Conservation (phyloP, 2,888 invertebrate genomes). For the Augochlorella aurata region DNA sequence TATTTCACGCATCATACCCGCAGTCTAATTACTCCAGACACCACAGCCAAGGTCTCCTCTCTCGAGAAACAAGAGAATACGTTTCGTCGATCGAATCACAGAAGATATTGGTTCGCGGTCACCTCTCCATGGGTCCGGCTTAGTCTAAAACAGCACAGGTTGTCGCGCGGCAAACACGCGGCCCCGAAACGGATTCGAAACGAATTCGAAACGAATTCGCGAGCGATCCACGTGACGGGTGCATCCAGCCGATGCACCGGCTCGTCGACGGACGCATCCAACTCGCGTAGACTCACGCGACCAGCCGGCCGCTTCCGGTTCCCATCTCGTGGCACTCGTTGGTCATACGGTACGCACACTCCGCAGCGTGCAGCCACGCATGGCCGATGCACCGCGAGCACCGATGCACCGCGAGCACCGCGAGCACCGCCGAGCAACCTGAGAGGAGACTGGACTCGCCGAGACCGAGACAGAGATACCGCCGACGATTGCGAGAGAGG, state of each 20-base stretch:
- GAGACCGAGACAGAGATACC: conserved; percentile 18
- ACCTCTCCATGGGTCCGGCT: background rate
- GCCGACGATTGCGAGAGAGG: background rate
- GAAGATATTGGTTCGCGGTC: background rate
- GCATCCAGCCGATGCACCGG: background rate
- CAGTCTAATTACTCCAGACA: background rate
- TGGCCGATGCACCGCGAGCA: conserved; percentile 17
- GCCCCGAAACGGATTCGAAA: background rate
- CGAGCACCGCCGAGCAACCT: conserved; percentile 19
- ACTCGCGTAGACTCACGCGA: conserved; percentile 22
- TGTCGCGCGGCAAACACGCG: background rate
- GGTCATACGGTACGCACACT: conserved; percentile 66
- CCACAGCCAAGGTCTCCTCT: background rate
- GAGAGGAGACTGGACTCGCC: conserved; percentile 26
- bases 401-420: conserved; percentile 2
- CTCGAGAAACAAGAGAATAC: background rate
- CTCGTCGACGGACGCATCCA: background rate
- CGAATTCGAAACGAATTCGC: background rate
- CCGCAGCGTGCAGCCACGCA: conserved; percentile 42
- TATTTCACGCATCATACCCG: background rate
- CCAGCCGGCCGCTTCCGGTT: conserved; percentile 46
- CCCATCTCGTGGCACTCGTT: conserved; percentile 58
- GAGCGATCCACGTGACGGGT: conserved; percentile 41
- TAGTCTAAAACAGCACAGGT: too few relatives aligned
- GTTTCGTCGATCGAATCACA: background rate